phyloP scores from a whole-genome alignment of 2,888 invertebrate species.

The Ceraclea dissimilis region DNA sequence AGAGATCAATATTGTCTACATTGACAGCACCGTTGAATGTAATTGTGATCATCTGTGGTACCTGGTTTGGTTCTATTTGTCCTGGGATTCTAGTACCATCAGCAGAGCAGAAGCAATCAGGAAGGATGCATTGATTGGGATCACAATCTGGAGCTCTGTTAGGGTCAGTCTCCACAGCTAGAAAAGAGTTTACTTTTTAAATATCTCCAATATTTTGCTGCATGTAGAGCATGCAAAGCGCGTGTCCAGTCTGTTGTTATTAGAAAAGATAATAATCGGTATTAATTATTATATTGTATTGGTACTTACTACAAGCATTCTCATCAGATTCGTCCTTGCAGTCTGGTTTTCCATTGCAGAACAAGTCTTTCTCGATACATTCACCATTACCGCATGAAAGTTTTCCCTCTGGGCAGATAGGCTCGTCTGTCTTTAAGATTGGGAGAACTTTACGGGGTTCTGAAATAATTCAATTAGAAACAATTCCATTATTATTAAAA shows the following conservation, averaged over 20 bases:
- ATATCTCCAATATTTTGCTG: not conserved
- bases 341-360: slow-evolving; percentile 89
- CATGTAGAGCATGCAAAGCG: no score
- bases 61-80: slow-evolving; percentile 71
- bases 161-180: slow-evolving; percentile 84
- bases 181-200: not conserved
- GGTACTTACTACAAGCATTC: slow-evolving; percentile 85
- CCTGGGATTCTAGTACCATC: slow-evolving; percentile 87
- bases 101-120: slow-evolving; percentile 90
- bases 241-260: no score
- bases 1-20: slow-evolving; percentile 86
- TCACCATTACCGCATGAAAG: slow-evolving; percentile 88
- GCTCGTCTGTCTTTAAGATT: slow-evolving; percentile 87
- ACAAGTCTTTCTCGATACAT: slow-evolving; percentile 83
- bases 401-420: slow-evolving; percentile 84
- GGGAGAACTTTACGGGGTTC: slow-evolving; percentile 86
- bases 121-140: slow-evolving; percentile 77
- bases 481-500: not conserved
- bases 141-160: slow-evolving; percentile 90
- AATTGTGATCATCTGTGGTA: slow-evolving; percentile 89
- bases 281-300: no score
- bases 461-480: no score
- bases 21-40: slow-evolving; percentile 91
- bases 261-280: no score
- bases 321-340: slow-evolving; percentile 94